Conservation (phyloP, 2,797 vertebrate genomes). For the Syngnathus acus region DNA sequence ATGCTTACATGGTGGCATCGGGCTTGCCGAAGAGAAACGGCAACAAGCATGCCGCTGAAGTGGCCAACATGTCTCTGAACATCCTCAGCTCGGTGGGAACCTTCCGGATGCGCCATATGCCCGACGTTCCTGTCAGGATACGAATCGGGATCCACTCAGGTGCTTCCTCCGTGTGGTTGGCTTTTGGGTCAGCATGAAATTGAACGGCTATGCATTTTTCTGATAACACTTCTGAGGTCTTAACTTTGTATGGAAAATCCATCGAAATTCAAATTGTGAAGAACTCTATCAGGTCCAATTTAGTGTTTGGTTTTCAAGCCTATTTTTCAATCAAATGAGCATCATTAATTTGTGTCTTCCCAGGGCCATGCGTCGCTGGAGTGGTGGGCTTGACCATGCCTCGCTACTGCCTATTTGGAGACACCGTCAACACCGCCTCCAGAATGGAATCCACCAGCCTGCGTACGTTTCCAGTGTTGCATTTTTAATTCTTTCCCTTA, state of each 20-base stretch:
- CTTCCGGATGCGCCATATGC: constrained; percentile 83
- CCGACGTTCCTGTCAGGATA: constrained; percentile 78
- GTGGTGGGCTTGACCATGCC: constrained; percentile 82
- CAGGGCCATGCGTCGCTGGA: constrained; percentile 76
- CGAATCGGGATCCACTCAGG: constrained; percentile 82
- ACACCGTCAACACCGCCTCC: constrained; percentile 82
- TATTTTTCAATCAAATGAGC: neutral
- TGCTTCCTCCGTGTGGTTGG: constrained; percentile 25
- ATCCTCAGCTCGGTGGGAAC: constrained; percentile 80
- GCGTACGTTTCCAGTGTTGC: constrained; percentile 57
- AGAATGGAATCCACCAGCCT: constrained; percentile 83
- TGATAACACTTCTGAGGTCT: neutral
- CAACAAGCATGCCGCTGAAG: constrained; percentile 80
- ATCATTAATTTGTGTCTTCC: neutral
- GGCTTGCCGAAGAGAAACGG: constrained; percentile 78
- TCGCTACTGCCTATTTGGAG: constrained; percentile 83
- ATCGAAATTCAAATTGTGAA: neutral
- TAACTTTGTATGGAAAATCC: neutral
- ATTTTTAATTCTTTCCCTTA: no score
- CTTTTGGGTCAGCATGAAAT: neutral
- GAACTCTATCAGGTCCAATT: neutral
- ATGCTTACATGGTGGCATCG: constrained; percentile 82
- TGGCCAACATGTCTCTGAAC: constrained; percentile 82
- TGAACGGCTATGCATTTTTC: no score
- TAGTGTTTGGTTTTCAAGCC: neutral